These are phyloP conservation scores for Oxyscelio sp. DNA, from an alignment of 2,888 invertebrate species.

Conservation along the genomic window DNA sequence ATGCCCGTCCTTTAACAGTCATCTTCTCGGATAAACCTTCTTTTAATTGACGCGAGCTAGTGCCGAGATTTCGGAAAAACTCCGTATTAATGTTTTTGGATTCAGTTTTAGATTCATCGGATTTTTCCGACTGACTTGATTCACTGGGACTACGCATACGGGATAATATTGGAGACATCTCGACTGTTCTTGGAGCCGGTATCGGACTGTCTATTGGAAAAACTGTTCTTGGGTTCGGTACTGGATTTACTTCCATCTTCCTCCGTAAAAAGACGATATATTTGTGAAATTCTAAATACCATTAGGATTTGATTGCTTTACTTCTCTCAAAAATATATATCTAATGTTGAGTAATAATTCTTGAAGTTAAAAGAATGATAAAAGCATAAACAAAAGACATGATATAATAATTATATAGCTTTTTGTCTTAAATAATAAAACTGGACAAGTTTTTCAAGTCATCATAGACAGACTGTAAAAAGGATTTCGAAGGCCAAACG, in stretches of 20 bases:
- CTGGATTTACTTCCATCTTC: slow-evolving; percentile 85
- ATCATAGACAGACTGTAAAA: slow-evolving; percentile 39
- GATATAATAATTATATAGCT: slow-evolving; percentile 6
- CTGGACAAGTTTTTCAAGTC: slow-evolving; percentile 48
- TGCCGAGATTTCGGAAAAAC: slow-evolving; percentile 82
- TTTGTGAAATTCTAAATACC: slow-evolving; percentile 2
- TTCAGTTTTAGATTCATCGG: slow-evolving; percentile 81
- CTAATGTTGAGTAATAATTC: too few species aligned
- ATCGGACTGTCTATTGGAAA: slow-evolving; percentile 80
- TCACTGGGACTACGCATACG: slow-evolving; percentile 81
- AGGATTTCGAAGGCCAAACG: slow-evolving; percentile 65
- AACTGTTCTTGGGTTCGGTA: slow-evolving; percentile 85
- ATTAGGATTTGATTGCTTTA: slow-evolving; percentile 12
- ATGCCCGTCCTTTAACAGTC: slow-evolving; percentile 89
- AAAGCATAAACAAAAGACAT: neutral
- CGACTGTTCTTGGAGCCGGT: slow-evolving; percentile 82
- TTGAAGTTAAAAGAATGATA: neutral
- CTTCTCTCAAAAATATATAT: neutral
- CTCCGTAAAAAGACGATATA: neutral
- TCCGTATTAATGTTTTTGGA: slow-evolving; percentile 77
- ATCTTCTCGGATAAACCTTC: slow-evolving; percentile 89
- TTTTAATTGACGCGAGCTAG: slow-evolving; percentile 89
- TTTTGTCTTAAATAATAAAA: slow-evolving; percentile 5
- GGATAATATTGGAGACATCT: slow-evolving; percentile 58
- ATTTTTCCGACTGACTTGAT: slow-evolving; percentile 82